Base-by-base conservation (phyloP, 1,140 invertebrate species). In the Apis cerana region DNA sequence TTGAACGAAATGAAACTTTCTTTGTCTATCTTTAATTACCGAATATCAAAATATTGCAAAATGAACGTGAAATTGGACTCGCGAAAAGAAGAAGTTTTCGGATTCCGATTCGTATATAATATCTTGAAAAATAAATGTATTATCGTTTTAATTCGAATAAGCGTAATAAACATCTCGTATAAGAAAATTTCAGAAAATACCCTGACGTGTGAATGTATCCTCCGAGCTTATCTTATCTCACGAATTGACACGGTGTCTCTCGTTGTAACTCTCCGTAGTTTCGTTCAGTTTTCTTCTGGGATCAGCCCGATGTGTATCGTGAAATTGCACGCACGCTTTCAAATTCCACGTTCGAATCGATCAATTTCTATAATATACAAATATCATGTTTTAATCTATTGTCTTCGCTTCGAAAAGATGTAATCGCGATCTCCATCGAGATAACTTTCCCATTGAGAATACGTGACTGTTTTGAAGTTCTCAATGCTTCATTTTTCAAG, bases 201-300 rank as follows among this genome's bases (percentile, higher is more conserved):
- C 56, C 64, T 15, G 62, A 21, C 62, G 62, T 70, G 61, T 75
- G 64, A 23, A 52, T 19, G 23, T 82, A 76, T 75, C 65, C 58
- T 76, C 74, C 17, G 19, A 10, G 21, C 56, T 72, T 79, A 79
- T 83, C 81, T 83, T 79, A 79, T 83, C 81, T 83, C 50, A 65
- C 59, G 75, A 58, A 79, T 83, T 78, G 81, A 71, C 67, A 65
- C 68, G 62, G 58, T 79, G 75, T n/a, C 80, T 78, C 81, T 65
- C 58, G 75, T 64, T 67, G 19, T 13, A 69, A 65, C 64, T 67
- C 52, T 64, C 27, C 17, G 70, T 74, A 50, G 70, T 74, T 80
- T 33, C n/a, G 70, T 58, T 43, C 70, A 75, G 79, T 75, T 81
- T 75, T 81, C 79, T 59, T 82, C 58, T 27, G 48, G 50, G 10